Base-by-base conservation (phyloP, 1,140 invertebrate genomes). In the Drosophila parabipectinata region DNA sequence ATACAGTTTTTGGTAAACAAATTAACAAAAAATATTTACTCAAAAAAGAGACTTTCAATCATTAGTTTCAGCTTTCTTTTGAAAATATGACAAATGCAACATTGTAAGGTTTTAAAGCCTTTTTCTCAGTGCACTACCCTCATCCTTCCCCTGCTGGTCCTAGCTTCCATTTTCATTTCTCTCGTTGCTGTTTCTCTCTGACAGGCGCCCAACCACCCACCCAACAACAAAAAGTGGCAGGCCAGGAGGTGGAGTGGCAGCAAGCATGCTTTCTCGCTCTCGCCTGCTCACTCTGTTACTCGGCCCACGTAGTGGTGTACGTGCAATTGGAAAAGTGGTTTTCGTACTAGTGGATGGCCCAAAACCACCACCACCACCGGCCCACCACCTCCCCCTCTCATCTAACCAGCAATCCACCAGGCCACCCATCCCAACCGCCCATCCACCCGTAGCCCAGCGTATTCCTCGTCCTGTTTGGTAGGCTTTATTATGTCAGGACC, bases 281-380 rank as follows among this genome's bases (percentile, higher is more conserved):
- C 52, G 12, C 54, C 26, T 53, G 21, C 10, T 57, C 39, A 8
- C 41, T 37, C 59, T 62, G 28, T 48, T 44, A 45, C 75, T 72
- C 74, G 66, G 62, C 66, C 75, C 71, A 76, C 71, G 74, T 77
- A 81, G 54, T 69, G 66, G 52, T 69, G 66, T 78, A 85, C 78
- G 78, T 87, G 82, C 82, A 85, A 87, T 85, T 85, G 82, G 82
- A 87, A 85, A 85, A 85, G 82, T 85, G 82, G 82, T 85, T 85
- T 85, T 87, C 81, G 72, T 79, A 62, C 76, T 75, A 78, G 63
- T 72, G 60, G 68, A 75, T 81, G 72, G 79, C 72, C 75, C 79
- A 67, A 63, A 81, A 74, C 58, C 77, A 72, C 76, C 74, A 78
- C 51, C 56, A 58, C n/a, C 52, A 30, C 32, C 45, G 47, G 30